Percentiles rank a stretch among this genome's conserved stretches.
phyloP scores from a whole-genome alignment of 2,113 vertebrate species.

The Corythoichthys intestinalis region DNA sequence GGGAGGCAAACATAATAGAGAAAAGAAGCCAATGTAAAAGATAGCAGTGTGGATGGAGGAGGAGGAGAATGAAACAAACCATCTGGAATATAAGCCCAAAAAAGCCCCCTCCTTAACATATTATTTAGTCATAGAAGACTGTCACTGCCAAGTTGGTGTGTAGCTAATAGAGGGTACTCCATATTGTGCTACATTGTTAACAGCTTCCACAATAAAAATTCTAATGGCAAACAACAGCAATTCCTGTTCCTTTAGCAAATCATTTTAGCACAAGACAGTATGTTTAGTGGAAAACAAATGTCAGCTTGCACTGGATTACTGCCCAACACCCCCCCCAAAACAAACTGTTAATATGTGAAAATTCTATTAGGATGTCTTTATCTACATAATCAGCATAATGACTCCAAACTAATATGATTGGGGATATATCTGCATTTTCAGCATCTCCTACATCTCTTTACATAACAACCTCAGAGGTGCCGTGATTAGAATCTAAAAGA shows the following conservation, averaged over 20 bases:
- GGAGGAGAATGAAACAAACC: conserved; percentile 40
- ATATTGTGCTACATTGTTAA: conserved; percentile 25
- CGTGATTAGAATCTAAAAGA: conserved; percentile 41
- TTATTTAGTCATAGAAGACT: conserved; percentile 31
- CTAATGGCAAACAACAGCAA: conserved; percentile 20
- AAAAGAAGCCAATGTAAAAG: conserved; percentile 8
- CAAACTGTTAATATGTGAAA: conserved; percentile 16
- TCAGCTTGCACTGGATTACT: conserved; percentile 13
- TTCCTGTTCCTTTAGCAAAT: neutral
- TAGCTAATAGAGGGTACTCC: conserved; percentile 4
- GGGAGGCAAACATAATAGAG: conserved; percentile 11
- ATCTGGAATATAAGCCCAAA: conserved; percentile 43
- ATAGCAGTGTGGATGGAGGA: neutral
- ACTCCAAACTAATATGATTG: conserved; percentile 52
- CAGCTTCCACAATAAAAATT: conserved; percentile 20
- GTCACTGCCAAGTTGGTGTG: conserved; percentile 26
- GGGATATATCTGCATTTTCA: conserved; percentile 34
- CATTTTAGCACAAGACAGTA: conserved; percentile 3
- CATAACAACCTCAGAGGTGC: conserved; percentile 27
- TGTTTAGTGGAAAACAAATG: conserved; percentile 3
- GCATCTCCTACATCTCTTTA: conserved; percentile 51
- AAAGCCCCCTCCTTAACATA: conserved; percentile 23
- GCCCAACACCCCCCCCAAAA: too few species aligned
- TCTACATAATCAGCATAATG: conserved; percentile 32
- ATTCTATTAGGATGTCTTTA: conserved; percentile 23